These are phyloP conservation scores for Apolygus lucorum DNA, from an alignment of 1,140 invertebrate genomes.

Conservation along the genomic window DNA sequence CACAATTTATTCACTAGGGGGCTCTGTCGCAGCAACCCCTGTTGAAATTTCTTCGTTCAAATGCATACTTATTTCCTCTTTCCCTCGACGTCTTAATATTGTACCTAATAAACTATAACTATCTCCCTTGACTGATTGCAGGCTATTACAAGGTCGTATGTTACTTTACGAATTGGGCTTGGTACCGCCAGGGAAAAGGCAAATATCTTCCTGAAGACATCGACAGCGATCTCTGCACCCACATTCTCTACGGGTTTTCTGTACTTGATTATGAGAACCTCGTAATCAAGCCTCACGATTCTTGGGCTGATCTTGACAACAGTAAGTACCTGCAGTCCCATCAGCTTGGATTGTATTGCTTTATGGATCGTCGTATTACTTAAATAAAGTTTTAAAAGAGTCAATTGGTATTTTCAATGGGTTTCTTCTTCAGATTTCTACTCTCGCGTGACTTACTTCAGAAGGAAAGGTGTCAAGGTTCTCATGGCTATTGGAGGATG, in stretches of 20 bases:
- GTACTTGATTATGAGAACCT: slow-evolving; percentile 69
- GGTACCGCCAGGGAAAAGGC: slow-evolving; percentile 73
- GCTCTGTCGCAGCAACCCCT: no score
- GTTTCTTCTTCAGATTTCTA: slow-evolving; percentile 67
- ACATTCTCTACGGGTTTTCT: slow-evolving; percentile 86
- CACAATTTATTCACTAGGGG: no score
- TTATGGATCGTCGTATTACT: no score
- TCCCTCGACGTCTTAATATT: no score
- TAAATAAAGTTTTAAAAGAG: no score
- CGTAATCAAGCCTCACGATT: slow-evolving; percentile 71
- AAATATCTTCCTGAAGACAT: slow-evolving; percentile 78
- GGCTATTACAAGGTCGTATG: slow-evolving; percentile 64
- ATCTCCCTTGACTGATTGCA: no score
- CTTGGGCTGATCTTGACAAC: slow-evolving; percentile 82
- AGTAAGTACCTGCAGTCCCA: slow-evolving; percentile 45
- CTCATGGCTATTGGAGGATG: slow-evolving; percentile 76
- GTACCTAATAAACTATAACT: no score
- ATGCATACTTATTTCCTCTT: no score
- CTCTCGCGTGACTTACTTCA: slow-evolving; percentile 65
- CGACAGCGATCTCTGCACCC: slow-evolving; percentile 76
- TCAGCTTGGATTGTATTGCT: not conserved
- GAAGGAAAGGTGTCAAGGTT: slow-evolving; percentile 71
- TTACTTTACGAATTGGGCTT: slow-evolving; percentile 92
- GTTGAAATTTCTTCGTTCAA: no score
- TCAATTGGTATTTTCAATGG: no score